Evolutionary conservation across 2,113 vertebrate species (phyloP), one percentile per base, ranked within the genome.

Genomic region (Gymnarchus niloticus): DNA sequence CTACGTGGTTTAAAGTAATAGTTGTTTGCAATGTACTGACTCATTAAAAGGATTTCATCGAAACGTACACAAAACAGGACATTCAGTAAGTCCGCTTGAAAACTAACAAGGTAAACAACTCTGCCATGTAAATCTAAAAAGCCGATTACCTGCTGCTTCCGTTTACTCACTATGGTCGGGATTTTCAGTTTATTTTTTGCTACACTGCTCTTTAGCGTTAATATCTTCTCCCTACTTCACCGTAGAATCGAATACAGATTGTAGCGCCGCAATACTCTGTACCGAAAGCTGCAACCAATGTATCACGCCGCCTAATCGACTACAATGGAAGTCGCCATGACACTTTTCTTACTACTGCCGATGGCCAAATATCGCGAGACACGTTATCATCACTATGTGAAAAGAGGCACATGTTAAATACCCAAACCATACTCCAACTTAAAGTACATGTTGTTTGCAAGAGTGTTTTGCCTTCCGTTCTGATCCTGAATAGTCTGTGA

Each of bases 261-360:
- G 28, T 1, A 14, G 8, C 48, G 48, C 59, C 1, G 17, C 10
- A 33, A 83, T 21, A 61, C 33, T 44, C 14, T 49, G 57, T 49
- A 44, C 44, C 6, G 19, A 10, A 48, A 10, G 46, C 9, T 21
- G 44, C 2, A 56, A 61, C 23, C 9, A 19, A 65, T 48, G n/a
- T 61, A 41, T 48, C 90, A 86, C 88, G 81, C 44, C 61, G 80
- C 84, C 76, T 89, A 90, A 90, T 91, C 92, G 90, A 89, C 89
- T 90, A 88, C 88, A 89, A 81, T 80, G 87, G 3, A 3, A 57
- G 90, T 88, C 87, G 91, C 93, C 93, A 93, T 93, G 91, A 69
- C 83, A 56, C 23, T 46, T 48, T 9, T 0, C 41, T 46, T 21
- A 76, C 41, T 46, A 84, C n/a, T 49, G 49, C 56, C 2, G 17